Evolutionary conservation across 2,797 vertebrate genomes (phyloP), one percentile per base, ranked within the genome.

Genomic region (Natrix natrix): DNA sequence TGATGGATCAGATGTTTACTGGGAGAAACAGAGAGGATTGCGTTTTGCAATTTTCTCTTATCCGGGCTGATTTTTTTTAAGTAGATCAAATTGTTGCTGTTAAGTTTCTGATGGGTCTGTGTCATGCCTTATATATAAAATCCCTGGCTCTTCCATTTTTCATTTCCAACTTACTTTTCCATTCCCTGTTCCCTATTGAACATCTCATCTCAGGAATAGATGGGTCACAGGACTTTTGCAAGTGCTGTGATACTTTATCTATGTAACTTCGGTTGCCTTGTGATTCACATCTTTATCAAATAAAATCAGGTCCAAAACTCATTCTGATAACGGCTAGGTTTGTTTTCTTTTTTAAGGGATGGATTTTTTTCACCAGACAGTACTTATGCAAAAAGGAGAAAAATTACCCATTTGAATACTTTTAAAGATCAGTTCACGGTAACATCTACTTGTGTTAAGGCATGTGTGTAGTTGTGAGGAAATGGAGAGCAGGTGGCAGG

Each of bases 241-340:
- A 93, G 94, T 95, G 95, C 94, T 96, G 94, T 94, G 94, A 56
- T 91, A 83, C 91, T 88, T 93, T 86, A 4, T 87, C 92, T 91
- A 74, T 92, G 26, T 96, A 94, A 96, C 94, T 96, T 66, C 20
- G n/a, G 86, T 94, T 91, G 93, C 93, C 93, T 95, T 96, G 96
- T 96, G 96, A 97, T 94, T 94, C 83, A 94, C 87, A 95, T 92
- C 94, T 97, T 97, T 96, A 93, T 97, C 96, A 95, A 96, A 97
- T 96, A 94, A 94, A 94, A 89, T 91, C 95, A 24, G 0, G 5
- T 8, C 28, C 1, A 0, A 93, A 95, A 95, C 87, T 32, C 78
- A 59, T 92, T 95, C 66, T 28, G 20, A 43, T 11, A 52, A 52
- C 1, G 1, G 24, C 14, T 52, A 2, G 26, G 22, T 55, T 56